Conservation (phyloP, 1,140 invertebrate species). For the Pteromalus puparum region DNA sequence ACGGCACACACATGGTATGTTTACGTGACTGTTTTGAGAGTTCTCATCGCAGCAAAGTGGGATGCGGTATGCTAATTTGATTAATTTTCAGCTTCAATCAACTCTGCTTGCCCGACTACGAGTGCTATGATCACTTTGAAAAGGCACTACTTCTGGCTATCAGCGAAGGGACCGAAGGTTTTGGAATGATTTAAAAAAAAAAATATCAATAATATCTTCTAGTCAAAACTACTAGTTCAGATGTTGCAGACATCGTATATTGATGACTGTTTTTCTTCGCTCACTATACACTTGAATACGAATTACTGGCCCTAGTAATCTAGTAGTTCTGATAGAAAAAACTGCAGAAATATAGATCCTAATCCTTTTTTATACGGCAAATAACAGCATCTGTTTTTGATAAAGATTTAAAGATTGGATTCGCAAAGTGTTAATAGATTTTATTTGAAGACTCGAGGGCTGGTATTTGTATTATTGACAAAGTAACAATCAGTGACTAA, state of each 20-base stretch:
- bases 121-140: conserved; percentile 95
- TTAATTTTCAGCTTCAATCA: conserved; percentile 91
- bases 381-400: conserved; percentile 49
- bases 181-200: conserved; percentile 88
- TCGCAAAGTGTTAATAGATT: conserved; percentile 20
- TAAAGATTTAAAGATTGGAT: conserved; percentile 48
- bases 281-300: conserved; percentile 41
- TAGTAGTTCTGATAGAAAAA: conserved; percentile 35
- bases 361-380: conserved; percentile 52
- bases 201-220: conserved; percentile 48
- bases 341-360: conserved; percentile 31
- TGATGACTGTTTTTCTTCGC: conserved; percentile 40
- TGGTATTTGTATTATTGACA: conserved; percentile 20
- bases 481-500: conserved; percentile 4
- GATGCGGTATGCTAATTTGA: not conserved
- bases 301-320: conserved; percentile 45
- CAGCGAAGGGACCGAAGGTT: conserved; percentile 96
- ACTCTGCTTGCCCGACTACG: conserved; percentile 95
- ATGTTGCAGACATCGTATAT: conserved; percentile 36
- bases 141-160: conserved; percentile 92
- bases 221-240: conserved; percentile 47
- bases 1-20: conserved; percentile 94
- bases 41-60: not conserved
- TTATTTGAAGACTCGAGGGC: conserved; percentile 27
- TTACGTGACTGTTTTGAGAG: not conserved